Percentiles rank a stretch among this genome's conserved stretches.
These are phyloP conservation scores for Ceratina australensis DNA, from an alignment of 1,140 invertebrate genomes.

Conservation along the genomic window DNA sequence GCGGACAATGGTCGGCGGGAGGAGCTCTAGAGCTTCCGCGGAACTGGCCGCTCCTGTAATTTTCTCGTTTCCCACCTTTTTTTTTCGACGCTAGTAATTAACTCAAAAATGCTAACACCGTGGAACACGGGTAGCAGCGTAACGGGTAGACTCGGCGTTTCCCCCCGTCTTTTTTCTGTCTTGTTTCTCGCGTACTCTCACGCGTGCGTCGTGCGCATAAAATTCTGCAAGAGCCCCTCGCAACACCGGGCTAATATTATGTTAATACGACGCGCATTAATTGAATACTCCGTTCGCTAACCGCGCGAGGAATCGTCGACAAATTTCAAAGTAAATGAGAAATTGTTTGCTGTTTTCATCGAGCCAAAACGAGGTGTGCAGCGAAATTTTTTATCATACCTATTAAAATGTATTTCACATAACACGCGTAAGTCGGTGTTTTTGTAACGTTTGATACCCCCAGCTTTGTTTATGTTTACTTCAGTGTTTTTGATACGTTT, in stretches of 20 bases:
- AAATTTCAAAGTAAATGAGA: no score
- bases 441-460: neutral
- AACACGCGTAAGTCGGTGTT: no score
- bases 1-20: neutral
- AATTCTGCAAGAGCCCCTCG: conserved; percentile 7
- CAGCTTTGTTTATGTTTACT: neutral
- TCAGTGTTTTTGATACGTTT: no score
- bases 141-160: neutral
- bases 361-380: neutral
- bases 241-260: conserved; percentile 5
- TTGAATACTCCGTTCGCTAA: conserved; percentile 25
- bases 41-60: conserved; percentile 7
- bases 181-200: neutral
- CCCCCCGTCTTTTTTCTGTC: neutral
- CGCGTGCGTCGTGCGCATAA: neutral
- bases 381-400: no score
- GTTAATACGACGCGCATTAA: conserved; percentile 11
- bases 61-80: neutral
- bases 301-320: neutral
- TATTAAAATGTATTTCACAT: no score
- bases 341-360: neutral
- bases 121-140: conserved; percentile 20
- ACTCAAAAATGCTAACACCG: conserved; percentile 44
- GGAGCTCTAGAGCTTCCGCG: neutral
- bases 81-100: conserved; percentile 27